Evolutionary conservation across 92 coral and sea anemone genomes (phyloP).

Genomic region (Phymanthus crucifer): DNA sequence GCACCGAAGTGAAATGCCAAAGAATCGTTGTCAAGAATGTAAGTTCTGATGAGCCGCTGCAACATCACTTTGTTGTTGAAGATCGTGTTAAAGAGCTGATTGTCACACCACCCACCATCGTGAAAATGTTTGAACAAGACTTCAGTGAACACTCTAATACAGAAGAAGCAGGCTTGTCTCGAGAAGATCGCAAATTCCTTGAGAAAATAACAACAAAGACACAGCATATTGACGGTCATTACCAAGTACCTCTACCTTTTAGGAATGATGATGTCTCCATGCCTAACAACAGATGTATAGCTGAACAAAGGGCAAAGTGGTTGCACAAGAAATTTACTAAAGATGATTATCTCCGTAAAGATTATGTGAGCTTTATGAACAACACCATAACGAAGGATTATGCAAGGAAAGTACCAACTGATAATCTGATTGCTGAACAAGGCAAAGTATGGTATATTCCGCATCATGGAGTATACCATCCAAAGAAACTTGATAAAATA

Average conservation of each 20-base stretch:
- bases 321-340: constrained; percentile 7
- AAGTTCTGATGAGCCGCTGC: constrained; percentile 13
- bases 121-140: constrained; percentile 51
- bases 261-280: constrained; percentile 24
- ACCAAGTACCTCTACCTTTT: constrained; percentile 53
- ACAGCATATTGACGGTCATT: constrained; percentile 38
- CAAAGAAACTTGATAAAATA: no score
- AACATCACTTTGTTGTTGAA: constrained; percentile 51
- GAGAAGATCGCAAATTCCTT: constrained; percentile 45
- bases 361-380: constrained; percentile 23
- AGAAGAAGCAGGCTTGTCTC: constrained; percentile 23
- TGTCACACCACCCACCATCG: constrained; percentile 40
- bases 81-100: constrained; percentile 42
- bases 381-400: constrained; percentile 19
- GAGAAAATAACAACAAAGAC: constrained; percentile 31
- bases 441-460: constrained; percentile 37
- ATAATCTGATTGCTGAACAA: constrained; percentile 3
- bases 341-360: constrained; percentile 7
- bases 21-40: constrained; percentile 41
- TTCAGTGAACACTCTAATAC: constrained; percentile 39
- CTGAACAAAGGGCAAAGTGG: constrained; percentile 38
- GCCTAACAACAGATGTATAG: constrained; percentile 39
- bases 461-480: no score
- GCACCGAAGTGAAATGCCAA: constrained; percentile 22
- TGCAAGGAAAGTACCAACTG: constrained; percentile 43